These are phyloP conservation scores for Sesia bembeciformis DNA, from an alignment of 2,888 invertebrate species.

Conservation along the genomic window DNA sequence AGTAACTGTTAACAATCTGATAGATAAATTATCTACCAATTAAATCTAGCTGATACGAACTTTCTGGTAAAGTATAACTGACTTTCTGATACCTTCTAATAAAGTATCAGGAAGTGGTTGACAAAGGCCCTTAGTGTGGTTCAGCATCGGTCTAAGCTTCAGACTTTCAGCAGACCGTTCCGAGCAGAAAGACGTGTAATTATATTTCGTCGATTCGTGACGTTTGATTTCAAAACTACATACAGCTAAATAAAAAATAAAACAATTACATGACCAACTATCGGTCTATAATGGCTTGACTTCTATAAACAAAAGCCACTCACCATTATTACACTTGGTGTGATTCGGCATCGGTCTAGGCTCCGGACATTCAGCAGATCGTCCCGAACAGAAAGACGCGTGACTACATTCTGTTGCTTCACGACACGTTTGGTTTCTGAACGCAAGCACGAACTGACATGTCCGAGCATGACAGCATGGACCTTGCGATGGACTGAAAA, in stretches of 20 bases:
- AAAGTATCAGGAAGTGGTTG: too few species aligned
- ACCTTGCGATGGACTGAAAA: slow-evolving; percentile 93
- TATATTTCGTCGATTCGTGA: slow-evolving; percentile 93
- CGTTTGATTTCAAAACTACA: slow-evolving; percentile 75
- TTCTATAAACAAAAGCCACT: slow-evolving; percentile 17
- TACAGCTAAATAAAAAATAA: too few species aligned
- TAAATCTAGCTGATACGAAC: too few species aligned
- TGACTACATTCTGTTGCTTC: slow-evolving; percentile 92
- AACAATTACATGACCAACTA: too few species aligned
- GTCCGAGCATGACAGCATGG: slow-evolving; percentile 91
- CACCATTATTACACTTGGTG: slow-evolving; percentile 96
- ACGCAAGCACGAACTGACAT: slow-evolving; percentile 83
- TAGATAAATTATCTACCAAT: too few species aligned
- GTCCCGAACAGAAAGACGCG: slow-evolving; percentile 90
- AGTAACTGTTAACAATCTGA: too few species aligned
- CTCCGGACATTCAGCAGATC: slow-evolving; percentile 89
- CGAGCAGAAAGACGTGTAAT: slow-evolving; percentile 89
- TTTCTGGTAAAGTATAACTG: too few species aligned
- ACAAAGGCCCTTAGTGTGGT: slow-evolving; percentile 87
- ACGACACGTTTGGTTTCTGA: slow-evolving; percentile 82
- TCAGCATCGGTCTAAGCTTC: slow-evolving; percentile 82
- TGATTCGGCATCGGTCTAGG: slow-evolving; percentile 88
- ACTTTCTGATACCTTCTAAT: too few species aligned
- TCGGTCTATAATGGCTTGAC: too few species aligned
- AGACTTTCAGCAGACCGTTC: slow-evolving; percentile 93